These are phyloP conservation scores for Eulemur coronatus DNA, from an alignment of 2,797 vertebrate species.

Conservation along the genomic window DNA sequence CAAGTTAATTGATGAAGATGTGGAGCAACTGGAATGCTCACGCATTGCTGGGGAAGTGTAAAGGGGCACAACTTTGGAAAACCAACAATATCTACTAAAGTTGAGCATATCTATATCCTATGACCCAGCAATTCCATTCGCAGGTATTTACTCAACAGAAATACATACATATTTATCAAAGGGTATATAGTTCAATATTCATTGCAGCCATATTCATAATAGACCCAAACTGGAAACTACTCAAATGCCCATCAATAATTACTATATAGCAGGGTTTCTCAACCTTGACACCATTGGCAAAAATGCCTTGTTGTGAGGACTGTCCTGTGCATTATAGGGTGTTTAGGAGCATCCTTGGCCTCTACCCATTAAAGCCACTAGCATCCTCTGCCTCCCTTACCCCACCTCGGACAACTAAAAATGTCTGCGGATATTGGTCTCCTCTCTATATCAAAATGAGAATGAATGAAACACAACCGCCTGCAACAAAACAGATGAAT, in stretches of 20 bases:
- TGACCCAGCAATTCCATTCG: neutral
- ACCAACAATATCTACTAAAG: no score
- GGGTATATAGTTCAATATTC: neutral
- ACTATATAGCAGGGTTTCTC: neutral
- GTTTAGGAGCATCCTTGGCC: no score
- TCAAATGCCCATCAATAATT: neutral
- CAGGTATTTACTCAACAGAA: neutral
- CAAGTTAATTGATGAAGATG: neutral
- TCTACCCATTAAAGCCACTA: neutral
- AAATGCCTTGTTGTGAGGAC: neutral
- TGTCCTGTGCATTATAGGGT: neutral
- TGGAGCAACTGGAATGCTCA: accelerated
- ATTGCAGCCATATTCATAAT: neutral
- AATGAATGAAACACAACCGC: neutral
- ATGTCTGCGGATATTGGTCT: neutral
- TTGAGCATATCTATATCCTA: neutral
- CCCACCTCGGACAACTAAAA: neutral
- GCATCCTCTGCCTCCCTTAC: neutral
- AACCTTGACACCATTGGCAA: neutral
- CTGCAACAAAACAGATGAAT: neutral
- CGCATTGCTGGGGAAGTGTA: accelerated
- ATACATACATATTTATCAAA: neutral
- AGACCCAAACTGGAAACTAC: neutral
- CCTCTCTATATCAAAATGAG: neutral
- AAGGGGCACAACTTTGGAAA: neutral